Evolutionary conservation across 2,797 vertebrate species (phyloP), one percentile per base, ranked within the genome.

Genomic region (Danio jaintianensis): DNA sequence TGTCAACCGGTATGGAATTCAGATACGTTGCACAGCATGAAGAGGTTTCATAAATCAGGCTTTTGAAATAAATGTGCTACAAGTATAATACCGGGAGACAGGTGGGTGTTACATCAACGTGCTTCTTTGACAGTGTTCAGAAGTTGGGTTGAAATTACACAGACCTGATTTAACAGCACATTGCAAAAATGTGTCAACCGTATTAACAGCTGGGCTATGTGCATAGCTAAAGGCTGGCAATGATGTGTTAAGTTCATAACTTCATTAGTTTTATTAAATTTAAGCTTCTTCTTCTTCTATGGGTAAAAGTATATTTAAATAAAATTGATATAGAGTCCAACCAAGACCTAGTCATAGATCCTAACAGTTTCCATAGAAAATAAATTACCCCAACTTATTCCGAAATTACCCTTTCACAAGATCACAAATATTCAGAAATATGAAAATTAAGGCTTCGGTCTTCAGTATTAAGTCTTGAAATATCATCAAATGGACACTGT

Each of bases 31-130:
- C 11, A 16, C 74, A 45, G 62, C 66, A 79, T 80, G 79, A 81
- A 80, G 69, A 64, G 53, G 66, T 59, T 73, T 70, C 75, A 83
- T 85, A 83, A 85, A 85, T 81, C 85, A 82, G 48, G 48, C 50
- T 77, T 79, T 62, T 78, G 16, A 29, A 61, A 80, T 68, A 79
- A 67, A 87, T 43, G 48, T 74, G 75, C 47, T 75, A 56, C 68
- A 74, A 70, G 80, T 81, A 74, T 59, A 84, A 78, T 62, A 79
- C 22, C 43, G 58, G 20, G 13, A 83, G 83, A 81, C 80, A 82
- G 70, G 36, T 40, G 68, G 52, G 72, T 78, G 77, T 84, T 86
- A 52, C 56, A 82, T 82, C 36, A 78, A n/a, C 15, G n/a, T 38
- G 64, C 55, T 59, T 76, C 79, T 70, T 78, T 81, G 77, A 81